Evolutionary conservation across 2,113 vertebrate genomes (phyloP).

Genomic region (Protobothrops mucrosquamatus): DNA sequence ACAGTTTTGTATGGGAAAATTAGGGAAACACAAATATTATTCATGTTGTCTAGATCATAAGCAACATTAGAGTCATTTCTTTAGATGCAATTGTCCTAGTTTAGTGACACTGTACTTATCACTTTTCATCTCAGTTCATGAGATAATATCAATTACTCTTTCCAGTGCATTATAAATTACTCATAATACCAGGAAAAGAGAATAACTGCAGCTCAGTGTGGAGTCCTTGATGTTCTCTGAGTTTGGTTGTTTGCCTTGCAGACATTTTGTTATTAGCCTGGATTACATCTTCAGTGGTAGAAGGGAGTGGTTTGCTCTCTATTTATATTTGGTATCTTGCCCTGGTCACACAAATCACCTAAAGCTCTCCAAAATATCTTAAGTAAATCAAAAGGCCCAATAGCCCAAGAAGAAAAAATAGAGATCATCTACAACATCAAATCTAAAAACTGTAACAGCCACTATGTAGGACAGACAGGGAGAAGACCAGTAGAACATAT

Average conservation of each 20-base stretch:
- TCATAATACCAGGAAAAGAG: neutral
- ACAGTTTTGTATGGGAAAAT: neutral
- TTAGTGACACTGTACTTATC: neutral
- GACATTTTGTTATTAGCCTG: neutral
- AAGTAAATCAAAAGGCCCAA: neutral
- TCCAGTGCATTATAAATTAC: neutral
- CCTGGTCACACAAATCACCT: neutral
- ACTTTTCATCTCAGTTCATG: neutral
- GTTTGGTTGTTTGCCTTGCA: neutral
- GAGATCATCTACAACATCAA: neutral
- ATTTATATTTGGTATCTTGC: neutral
- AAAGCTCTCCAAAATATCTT: neutral
- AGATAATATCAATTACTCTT: neutral
- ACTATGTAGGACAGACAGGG: neutral
- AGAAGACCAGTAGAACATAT: neutral
- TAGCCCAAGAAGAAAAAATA: neutral
- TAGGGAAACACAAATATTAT: neutral
- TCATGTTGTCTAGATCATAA: neutral
- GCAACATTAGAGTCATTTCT: neutral
- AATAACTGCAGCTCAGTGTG: neutral
- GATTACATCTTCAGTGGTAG: neutral
- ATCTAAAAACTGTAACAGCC: neutral
- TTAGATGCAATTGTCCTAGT: neutral
- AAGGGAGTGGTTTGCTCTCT: neutral
- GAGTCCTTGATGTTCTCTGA: neutral